Evolutionary conservation across 37 sponge, comb jelly and placozoan species (phyloP), one percentile per base, ranked within the genome.

Genomic region (Agelas oroides): DNA sequence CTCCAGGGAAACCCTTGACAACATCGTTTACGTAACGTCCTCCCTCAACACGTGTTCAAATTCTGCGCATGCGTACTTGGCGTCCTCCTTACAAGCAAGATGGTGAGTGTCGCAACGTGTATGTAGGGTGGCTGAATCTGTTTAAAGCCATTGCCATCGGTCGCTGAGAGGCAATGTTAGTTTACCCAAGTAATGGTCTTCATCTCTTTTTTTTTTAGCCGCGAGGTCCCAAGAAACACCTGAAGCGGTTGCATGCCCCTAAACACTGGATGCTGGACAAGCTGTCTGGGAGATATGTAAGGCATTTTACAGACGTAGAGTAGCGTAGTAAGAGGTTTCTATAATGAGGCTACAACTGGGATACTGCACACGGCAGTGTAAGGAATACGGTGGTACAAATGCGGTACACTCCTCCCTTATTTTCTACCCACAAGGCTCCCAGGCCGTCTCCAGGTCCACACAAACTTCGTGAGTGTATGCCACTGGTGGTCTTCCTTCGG

Each of bases 211-310:
- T 80, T 74, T 80, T 81, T 17, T 84, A 89, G 99, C 83, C 70
- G 65, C 90, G 99, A 65, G 99, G 99, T 37, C 99, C 99, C 5
- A 97, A 97, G 89, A 99, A 97, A 85, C 99, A 99, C 63, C 53
- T 99, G 84, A 99, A 99, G 97, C 92, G 99, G 69, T 71, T 93
- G 32, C 88, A 97, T 58, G 99, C 99, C 28, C 99, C 99, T 30
- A 94, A 89, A 41, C 98, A 97, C 83, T 99, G 99, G 99, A 99
- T 99, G 99, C 62, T 99, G 59, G 99, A 99, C 90, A 99, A 99
- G 85, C 86, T 99, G 13, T 88, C 90, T 25, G 99, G 99, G 24
- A 72, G 81, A 84, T 99, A 93, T 76, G 96, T 96, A 69, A 93
- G 96, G n/a, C n/a, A n/a, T n/a, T n/a, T n/a, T n/a, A n/a, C 74